Evolutionary conservation across 30 jellyfish, hydroid and myxozoan genomes (phyloP), one percentile per base, ranked within the genome.

Genomic region (Catostylus mosaicus): DNA sequence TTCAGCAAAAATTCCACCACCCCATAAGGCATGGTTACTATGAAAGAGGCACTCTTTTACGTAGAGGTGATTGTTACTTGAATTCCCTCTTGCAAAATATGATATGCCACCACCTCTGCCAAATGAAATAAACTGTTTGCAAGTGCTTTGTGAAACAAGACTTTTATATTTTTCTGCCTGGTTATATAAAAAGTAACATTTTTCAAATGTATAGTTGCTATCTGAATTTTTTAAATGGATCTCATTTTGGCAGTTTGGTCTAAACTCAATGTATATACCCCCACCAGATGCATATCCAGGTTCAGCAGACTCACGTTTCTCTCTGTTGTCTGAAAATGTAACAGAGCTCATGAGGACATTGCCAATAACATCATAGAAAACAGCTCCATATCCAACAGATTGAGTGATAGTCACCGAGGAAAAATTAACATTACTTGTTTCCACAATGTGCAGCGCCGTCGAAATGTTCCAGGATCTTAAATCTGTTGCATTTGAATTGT

Each of bases 71-170:
- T 83, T 90, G 60, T 73, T 80, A 1, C 62, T 64, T n/a, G 94
- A 73, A 61, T 29, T 81, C 11, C 97, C 94, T 73, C 87, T 75
- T 0, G 74, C 20, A 43, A 80, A 37, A 33, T 48, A 63, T 7
- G 94, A 89, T 31, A 89, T 23, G 43, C 97, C 97, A 7, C 94
- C 97, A 40, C 97, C 97, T 72, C 90, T 80, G 37, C 96, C 96
- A 78, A 31, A 78, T 0, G 91, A 57, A n/a, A 87, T 38, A 50
- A 69, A 74, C 27, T 73, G 85, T 6, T 78, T 54, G 64, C 81
- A 73, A 27, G 6, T 38, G 43, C 80, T 43, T 14, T 52, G 9
- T 36, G 86, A 59, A 29, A 51, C 35, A 22, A 45, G 18, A 29
- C 87, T 72, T 14, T 27, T 45, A 1, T 3, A 9, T 31, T 87